Evolutionary conservation across 2,888 invertebrate genomes (phyloP).

Genomic region (Brachyptera risi): DNA sequence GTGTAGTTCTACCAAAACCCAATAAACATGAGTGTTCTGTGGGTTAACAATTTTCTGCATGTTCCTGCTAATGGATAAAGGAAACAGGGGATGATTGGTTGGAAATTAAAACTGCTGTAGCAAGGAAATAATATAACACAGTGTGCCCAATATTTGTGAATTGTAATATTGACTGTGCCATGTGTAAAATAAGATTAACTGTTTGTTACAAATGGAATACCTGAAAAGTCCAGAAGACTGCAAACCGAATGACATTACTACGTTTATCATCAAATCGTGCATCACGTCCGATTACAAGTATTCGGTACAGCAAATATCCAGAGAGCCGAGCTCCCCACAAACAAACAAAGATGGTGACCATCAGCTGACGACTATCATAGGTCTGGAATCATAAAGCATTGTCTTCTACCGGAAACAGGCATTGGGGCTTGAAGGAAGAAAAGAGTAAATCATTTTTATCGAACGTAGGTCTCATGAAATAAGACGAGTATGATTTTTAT

Average conservation of each 20-base stretch:
- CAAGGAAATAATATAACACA: background rate
- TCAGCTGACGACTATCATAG: conserved; percentile 83
- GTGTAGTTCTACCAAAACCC: no score
- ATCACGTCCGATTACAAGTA: conserved; percentile 85
- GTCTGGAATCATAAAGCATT: conserved; percentile 49
- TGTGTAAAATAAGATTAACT: no score
- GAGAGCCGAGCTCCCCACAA: conserved; percentile 85
- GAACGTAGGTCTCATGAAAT: no score
- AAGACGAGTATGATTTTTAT: no score
- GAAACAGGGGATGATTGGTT: no score
- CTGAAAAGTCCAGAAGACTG: conserved; percentile 92
- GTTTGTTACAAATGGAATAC: no score
- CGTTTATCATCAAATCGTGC: conserved; percentile 86
- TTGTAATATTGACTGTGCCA: no score
- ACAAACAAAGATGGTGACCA: conserved; percentile 84
- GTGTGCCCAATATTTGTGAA: background rate
- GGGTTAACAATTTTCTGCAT: no score
- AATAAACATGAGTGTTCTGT: no score
- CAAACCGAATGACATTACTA: conserved; percentile 80
- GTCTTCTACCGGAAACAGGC: background rate
- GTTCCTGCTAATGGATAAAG: no score
- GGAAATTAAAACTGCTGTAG: no score
- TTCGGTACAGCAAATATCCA: conserved; percentile 83
- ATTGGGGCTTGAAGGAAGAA: background rate
- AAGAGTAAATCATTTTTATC: background rate